Evolutionary conservation across 2,888 invertebrate species (phyloP), one percentile per base, ranked within the genome.

Genomic region (Spilarctia lutea): DNA sequence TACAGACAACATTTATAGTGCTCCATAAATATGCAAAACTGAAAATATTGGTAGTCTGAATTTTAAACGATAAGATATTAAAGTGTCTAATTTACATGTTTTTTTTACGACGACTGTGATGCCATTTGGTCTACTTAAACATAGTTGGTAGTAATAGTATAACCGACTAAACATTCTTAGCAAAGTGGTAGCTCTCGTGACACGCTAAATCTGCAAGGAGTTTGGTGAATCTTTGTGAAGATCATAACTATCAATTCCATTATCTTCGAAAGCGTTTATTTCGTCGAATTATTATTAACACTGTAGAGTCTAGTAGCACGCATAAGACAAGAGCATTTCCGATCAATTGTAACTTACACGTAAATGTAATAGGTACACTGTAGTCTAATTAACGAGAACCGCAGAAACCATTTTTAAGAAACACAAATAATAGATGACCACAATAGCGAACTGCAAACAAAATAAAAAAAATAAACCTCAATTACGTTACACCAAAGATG

Each of bases 401-500:
- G 24, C 18, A 13, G 52, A 68, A 33, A 42, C 13, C 48, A 39
- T 33, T 60, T 27, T 42, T 24, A 33, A 4, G n/a, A 71, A 71
- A 45, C n/a, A 45, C 13, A 60, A 60, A 27, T 27, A 60, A 60
- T 20, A 39, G 4, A 60, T 24, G 42, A 27, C 7, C 6, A 20
- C 10, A 74, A 77, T 75, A 79, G 75, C 72, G 68, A 33, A 72
- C 74, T 72, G 75, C 73, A 79, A 74, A 78, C 79, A 79, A 60
- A 71, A 24, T 7, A 71, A 66, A 27, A 66, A 66, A 70, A 20
- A 56, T 18, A 70, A 76, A 75, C 69, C 72, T 82, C 82, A 79
- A 83, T 84, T 83, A 86, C 83, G 78, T 81, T 81, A 82, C 80
- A 82, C 78, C 77, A 73, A 77, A 85, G 84, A 85, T 80, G 81